Evolutionary conservation across 2,797 vertebrate genomes (phyloP).

Genomic region (Chromis chromis): DNA sequence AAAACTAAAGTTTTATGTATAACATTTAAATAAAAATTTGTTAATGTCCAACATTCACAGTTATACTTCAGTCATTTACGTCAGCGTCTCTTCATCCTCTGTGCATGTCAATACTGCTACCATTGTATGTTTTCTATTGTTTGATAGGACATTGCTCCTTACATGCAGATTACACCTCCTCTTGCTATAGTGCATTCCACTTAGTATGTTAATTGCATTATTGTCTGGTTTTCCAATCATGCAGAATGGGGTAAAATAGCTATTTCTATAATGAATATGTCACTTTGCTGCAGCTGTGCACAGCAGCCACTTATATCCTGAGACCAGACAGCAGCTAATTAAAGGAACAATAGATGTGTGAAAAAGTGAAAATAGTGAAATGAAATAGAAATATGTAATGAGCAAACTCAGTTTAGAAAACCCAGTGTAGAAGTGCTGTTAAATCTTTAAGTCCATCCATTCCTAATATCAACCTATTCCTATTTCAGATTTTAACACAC

Average conservation of each 20-base stretch:
- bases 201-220: not conserved
- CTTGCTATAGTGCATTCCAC: not conserved
- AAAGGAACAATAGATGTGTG: conserved; percentile 21
- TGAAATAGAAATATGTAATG: not conserved
- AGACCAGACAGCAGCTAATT: conserved; percentile 40
- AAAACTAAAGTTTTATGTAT: conserved; percentile 92
- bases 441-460: too few species aligned
- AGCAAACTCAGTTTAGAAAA: conserved; percentile 20
- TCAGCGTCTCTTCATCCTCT: not conserved
- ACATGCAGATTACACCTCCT: not conserved
- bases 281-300: conserved; percentile 33
- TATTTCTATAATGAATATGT: conserved; percentile 19
- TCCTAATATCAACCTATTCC: not conserved
- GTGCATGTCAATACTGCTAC: not conserved
- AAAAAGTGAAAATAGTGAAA: not conserved
- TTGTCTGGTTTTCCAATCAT: conserved; percentile 15
- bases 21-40: conserved; percentile 92
- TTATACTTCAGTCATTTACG: not conserved
- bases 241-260: not conserved
- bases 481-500: not conserved
- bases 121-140: not conserved
- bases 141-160: not conserved
- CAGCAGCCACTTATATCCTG: conserved; percentile 32
- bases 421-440: too few species aligned
- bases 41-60: conserved; percentile 74